These are phyloP conservation scores for Epizoanthus illoricatus DNA, from an alignment of 92 coral and sea anemone genomes.

Conservation along the genomic window DNA sequence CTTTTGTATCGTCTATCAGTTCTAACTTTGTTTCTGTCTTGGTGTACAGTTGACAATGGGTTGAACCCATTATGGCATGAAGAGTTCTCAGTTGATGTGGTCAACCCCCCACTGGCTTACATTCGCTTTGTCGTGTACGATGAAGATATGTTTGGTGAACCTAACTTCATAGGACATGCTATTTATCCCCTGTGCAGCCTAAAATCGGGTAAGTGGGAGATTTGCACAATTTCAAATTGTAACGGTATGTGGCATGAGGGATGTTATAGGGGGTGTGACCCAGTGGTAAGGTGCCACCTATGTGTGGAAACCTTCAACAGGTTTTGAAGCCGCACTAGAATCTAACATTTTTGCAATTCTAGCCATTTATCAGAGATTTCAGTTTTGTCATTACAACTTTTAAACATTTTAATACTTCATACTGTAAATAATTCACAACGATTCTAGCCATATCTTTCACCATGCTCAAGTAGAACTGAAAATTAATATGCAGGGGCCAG, in stretches of 20 bases:
- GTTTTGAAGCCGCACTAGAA: too few species aligned
- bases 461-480: too few species aligned
- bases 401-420: too few species aligned
- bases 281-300: too few species aligned
- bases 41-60: slow-evolving; percentile 87
- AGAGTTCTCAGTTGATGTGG: slow-evolving; percentile 82
- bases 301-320: too few species aligned
- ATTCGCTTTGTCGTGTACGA: slow-evolving; percentile 92
- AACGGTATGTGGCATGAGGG: neutral
- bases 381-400: too few species aligned
- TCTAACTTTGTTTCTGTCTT: neutral
- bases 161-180: slow-evolving; percentile 97
- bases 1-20: neutral
- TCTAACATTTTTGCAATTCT: too few species aligned
- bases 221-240: neutral
- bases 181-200: slow-evolving; percentile 93
- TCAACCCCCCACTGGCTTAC: slow-evolving; percentile 89
- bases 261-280: too few species aligned
- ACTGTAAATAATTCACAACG: too few species aligned
- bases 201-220: slow-evolving; percentile 65
- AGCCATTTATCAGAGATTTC: too few species aligned
- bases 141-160: slow-evolving; percentile 99
- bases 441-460: too few species aligned
- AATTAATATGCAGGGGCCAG: too few species aligned
- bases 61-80: slow-evolving; percentile 91